These are phyloP conservation scores for Geococcyx californianus DNA, from an alignment of 2,113 vertebrate species.

Conservation along the genomic window DNA sequence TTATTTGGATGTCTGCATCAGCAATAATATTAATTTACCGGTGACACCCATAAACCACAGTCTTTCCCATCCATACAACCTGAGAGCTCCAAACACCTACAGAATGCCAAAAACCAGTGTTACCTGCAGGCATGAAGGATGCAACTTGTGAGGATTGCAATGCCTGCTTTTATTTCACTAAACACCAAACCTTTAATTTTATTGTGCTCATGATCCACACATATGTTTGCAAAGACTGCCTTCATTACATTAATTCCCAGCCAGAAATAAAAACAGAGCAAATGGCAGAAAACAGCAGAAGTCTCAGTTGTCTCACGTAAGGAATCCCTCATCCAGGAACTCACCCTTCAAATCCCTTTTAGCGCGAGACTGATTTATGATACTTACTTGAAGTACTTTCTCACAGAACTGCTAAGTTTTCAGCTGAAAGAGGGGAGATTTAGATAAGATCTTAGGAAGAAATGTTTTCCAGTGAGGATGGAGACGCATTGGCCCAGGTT, in stretches of 20 bases:
- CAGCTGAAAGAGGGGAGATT: no score
- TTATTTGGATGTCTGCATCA: not conserved
- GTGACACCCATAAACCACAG: not conserved
- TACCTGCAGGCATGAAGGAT: not conserved
- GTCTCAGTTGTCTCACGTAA: not conserved
- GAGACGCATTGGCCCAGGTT: no score
- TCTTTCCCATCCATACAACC: not conserved
- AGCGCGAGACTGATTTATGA: not conserved
- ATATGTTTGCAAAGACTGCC: not conserved
- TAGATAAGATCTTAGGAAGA: no score
- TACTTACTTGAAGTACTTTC: not conserved
- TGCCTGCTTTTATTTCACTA: not conserved
- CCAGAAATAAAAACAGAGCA: not conserved
- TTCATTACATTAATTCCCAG: not conserved
- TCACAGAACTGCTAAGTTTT: not conserved
- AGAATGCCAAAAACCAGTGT: not conserved
- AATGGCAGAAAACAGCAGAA: not conserved
- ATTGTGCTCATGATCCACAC: not conserved
- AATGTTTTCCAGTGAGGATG: no score
- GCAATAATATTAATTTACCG: not conserved
- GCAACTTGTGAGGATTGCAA: not conserved
- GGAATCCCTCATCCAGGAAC: not conserved
- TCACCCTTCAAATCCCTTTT: not conserved
- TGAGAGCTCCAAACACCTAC: not conserved
- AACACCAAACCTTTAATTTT: not conserved